A percentile compares a stretch with the other conserved stretches of the same genome.
These are phyloP conservation scores for Eilema depressum DNA, from an alignment of 2,888 invertebrate genomes.

Conservation along the genomic window DNA sequence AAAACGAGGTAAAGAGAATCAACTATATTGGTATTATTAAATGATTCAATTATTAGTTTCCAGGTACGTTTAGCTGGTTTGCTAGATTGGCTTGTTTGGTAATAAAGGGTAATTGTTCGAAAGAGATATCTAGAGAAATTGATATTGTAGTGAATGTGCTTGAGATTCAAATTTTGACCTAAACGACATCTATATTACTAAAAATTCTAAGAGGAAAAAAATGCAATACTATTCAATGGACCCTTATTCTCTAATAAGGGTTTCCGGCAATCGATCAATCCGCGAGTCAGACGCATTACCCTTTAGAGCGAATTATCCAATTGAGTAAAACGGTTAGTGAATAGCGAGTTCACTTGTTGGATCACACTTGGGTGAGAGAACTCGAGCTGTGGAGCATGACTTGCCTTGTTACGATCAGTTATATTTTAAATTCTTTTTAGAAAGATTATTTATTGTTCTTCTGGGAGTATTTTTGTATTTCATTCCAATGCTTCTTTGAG, in stretches of 20 bases:
- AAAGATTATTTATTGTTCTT: too few relatives aligned
- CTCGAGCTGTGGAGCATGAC: slow-evolving; percentile 39
- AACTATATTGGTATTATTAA: too few relatives aligned
- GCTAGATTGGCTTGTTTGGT: too few relatives aligned
- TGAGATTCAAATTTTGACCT: too few relatives aligned
- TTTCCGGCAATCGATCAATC: slow-evolving; percentile 81
- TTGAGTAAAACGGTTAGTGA: slow-evolving; percentile 74
- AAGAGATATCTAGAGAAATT: neutral
- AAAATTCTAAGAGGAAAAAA: neutral
- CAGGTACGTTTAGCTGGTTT: too few relatives aligned
- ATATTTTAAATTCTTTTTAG: neutral
- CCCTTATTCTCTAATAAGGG: slow-evolving; percentile 56
- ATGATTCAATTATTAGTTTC: too few relatives aligned
- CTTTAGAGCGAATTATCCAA: slow-evolving; percentile 67
- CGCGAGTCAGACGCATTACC: slow-evolving; percentile 62
- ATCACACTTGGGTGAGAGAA: slow-evolving; percentile 61
- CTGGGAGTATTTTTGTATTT: too few relatives aligned
- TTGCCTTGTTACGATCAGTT: slow-evolving; percentile 23
- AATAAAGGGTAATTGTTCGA: neutral
- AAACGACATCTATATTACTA: too few relatives aligned
- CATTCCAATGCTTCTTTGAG: too few relatives aligned
- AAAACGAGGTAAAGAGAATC: too few relatives aligned
- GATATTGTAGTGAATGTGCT: neutral
- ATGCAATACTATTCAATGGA: neutral
- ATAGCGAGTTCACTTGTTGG: slow-evolving; percentile 55